Conservation (phyloP, 2,113 vertebrate species). For the Calidris pugnax region DNA sequence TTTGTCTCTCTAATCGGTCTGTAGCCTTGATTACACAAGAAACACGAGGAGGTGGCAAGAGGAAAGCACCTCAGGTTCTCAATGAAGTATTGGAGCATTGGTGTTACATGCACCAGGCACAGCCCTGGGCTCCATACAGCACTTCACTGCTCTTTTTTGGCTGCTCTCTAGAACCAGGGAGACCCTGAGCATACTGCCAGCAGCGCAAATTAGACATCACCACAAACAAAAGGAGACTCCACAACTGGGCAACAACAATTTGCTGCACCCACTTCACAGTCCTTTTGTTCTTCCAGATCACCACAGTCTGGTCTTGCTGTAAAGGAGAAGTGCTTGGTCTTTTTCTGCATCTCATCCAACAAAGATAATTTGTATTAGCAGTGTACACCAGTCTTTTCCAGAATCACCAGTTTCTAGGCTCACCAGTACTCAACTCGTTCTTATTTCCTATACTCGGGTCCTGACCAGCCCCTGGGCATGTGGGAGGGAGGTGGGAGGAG, state of each 20-base stretch:
- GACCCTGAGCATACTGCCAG: neutral
- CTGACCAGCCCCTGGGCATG: neutral
- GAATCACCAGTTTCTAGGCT: neutral
- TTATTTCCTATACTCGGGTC: neutral
- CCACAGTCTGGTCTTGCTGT: neutral
- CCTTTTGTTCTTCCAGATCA: neutral
- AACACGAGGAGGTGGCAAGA: neutral
- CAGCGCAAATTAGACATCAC: neutral
- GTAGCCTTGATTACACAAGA: neutral
- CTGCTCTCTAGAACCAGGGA: neutral
- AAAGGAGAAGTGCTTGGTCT: neutral
- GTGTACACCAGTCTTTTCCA: neutral
- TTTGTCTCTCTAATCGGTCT: slow-evolving; percentile 8
- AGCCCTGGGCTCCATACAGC: neutral
- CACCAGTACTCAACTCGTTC: neutral
- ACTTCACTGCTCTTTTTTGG: neutral
- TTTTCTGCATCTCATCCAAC: neutral
- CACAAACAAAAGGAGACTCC: neutral
- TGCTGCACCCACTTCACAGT: neutral
- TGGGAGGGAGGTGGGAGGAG: neutral
- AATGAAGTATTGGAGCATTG: neutral
- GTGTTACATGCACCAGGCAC: too few species aligned
- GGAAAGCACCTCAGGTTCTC: neutral
- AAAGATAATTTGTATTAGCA: neutral
- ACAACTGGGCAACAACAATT: neutral